Conservation (phyloP, 1,140 invertebrate species). For the Aphaenogaster floridana region DNA sequence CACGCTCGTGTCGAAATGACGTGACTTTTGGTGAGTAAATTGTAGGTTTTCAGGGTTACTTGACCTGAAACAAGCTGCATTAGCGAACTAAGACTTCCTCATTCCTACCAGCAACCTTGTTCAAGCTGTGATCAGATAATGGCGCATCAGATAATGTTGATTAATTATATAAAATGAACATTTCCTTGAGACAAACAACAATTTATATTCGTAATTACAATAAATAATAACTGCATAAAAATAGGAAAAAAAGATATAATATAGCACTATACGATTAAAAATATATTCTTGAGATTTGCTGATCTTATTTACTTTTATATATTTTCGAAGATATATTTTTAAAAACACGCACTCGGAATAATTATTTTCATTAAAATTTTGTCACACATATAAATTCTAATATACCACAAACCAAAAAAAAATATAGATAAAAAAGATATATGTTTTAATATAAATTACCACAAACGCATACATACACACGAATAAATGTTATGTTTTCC, state of each 20-base stretch:
- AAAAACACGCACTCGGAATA: neutral
- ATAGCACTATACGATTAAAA: neutral
- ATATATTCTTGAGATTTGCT: neutral
- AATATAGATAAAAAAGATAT: neutral
- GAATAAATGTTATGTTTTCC: neutral
- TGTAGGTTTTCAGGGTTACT: conserved; percentile 62
- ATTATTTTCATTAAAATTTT: conserved; percentile 1
- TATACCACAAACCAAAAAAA: neutral
- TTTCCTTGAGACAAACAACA: neutral
- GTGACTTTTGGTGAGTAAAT: conserved; percentile 58
- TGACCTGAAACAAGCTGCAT: conserved; percentile 63
- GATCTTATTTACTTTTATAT: neutral
- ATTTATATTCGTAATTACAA: conserved; percentile 22
- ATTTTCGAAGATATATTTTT: neutral
- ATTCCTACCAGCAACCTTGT: conserved; percentile 38
- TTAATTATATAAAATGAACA: conserved; percentile 41
- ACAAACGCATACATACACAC: neutral
- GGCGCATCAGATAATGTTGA: conserved; percentile 28
- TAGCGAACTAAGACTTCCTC: conserved; percentile 49
- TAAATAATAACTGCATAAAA: conserved; percentile 3
- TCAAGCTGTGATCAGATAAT: neutral
- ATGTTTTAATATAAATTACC: neutral
- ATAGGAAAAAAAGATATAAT: neutral
- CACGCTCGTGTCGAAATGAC: conserved; percentile 53
- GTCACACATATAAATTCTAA: neutral